Evolutionary conservation across 2,797 vertebrate genomes (phyloP).

Genomic region (Ceryle rudis): DNA sequence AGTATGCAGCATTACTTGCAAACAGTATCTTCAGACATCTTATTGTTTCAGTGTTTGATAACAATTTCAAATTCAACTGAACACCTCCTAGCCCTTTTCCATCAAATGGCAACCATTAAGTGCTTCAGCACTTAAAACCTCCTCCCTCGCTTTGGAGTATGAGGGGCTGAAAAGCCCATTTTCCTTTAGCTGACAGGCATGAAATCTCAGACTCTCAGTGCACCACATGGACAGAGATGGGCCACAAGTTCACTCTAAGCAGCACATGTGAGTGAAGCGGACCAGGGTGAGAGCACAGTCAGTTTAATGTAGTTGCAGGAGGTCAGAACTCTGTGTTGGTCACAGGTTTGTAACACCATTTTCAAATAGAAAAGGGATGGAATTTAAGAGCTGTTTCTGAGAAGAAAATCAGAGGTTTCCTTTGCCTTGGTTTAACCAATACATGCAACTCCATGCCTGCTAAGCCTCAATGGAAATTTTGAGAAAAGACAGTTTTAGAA

Average conservation of each 20-base stretch:
- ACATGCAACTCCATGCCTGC: neutral
- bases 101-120: neutral
- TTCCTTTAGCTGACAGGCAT: neutral
- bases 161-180: neutral
- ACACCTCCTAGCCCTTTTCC: neutral
- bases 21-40: neutral
- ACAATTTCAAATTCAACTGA: neutral
- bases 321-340: neutral
- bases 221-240: neutral
- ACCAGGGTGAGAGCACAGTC: neutral
- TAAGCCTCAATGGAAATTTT: neutral
- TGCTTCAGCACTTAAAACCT: neutral
- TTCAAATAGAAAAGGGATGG: neutral
- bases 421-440: neutral
- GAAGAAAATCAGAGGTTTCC: neutral
- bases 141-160: neutral
- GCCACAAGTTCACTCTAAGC: neutral
- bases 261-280: neutral
- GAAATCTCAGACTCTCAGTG: neutral
- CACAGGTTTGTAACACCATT: neutral
- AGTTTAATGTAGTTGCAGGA: neutral
- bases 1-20: neutral
- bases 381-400: neutral
- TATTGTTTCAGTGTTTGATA: neutral
- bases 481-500: neutral